Evolutionary conservation across 1,140 invertebrate species (phyloP), one percentile per base, ranked within the genome.

Genomic region (Brachionus rotundiformis): DNA sequence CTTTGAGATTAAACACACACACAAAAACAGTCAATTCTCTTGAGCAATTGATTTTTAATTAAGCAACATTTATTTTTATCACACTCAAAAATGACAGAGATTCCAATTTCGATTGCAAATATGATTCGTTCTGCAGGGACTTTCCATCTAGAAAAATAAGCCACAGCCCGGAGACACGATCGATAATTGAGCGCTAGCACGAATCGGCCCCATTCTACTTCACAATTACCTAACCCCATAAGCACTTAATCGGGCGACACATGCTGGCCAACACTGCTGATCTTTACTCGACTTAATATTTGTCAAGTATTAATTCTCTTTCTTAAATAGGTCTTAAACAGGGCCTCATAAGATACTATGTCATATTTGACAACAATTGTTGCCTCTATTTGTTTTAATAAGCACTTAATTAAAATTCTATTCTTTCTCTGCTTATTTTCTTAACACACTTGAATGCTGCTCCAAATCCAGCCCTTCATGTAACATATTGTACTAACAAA

Each of bases 11-110:
- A 63, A 63, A 27, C 59, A 68, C 27, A 68, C 27, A 68, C 59
- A 68, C 27, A 68, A 11, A 68, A 31, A n/a, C 7, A 36, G 31
- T 6, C n/a, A 39, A 33, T 7, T 68, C 63, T 33, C 63, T 68
- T 68, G 63, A 68, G 63, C 27, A 68, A 68, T 68, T 33, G 63
- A 68, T 68, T 68, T 68, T 68, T 68, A 68, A 68, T 68, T 68
- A 39, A 68, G 63, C 63, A 68, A 68, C 63, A 68, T 68, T 68
- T 68, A 33, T 33, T 19, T 68, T 68, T 68, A 68, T 68, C 63
- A 68, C 63, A 49, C 47, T 49, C 47, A 0, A 49, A 49, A 49
- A 49, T 49, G 47, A 49, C 47, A 49, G 47, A 49, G 47, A 49
- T 49, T 49, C 47, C 47, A 49, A 49, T 49, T 49, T 49, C 47